Base-by-base conservation (phyloP, 2,113 vertebrate genomes). In the Narcine bancroftii region DNA sequence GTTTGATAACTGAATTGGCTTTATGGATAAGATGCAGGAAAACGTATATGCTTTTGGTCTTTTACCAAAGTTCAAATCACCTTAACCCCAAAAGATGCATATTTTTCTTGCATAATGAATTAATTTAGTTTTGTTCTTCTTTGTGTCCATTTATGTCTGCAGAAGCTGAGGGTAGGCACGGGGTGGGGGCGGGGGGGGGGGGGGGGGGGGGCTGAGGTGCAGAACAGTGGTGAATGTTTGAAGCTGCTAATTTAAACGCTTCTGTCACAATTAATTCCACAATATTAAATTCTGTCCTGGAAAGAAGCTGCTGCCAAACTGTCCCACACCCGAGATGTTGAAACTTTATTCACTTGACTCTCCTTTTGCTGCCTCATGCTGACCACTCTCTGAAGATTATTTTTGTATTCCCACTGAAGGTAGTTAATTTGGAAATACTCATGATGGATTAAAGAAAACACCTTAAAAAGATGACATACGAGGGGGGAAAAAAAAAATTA, bases 301-400 rank as follows among this genome's bases (percentile, higher is more conserved):
- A 60, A 85, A 53, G 33, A 33, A 91, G 11, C 63, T 69, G 69
- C 36, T 91, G 60, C 81, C 81, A 87, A n/a, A 36, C 50, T 60
- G 33, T 87, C 53, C 81, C 60, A 63, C 56, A 56, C 60, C 81
- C 33, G 56, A 60, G 53, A 87, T 36, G 53, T 87, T 63, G 81
- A 60, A 60, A 60, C 53, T 87, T 87, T 36, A 87, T 60, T 60
- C 53, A 87, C 53, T 13, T 87, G n/a, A 36, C 81, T 60, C 53
- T 1, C 81, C 81, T 87, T 60, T 56, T 87, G 53, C 33, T 85
- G 81, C 81, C 36, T 56, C 29, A 85, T 50, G 81, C 50, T 56
- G 81, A 85, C 81, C 81, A 85, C 50, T 87, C 36, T 87, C 15
- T 87, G 81, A 87, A 60, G 81, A 87, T 87, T 87, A 87, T 60